phyloP scores from a whole-genome alignment of 2,797 vertebrate species.

The Danio kyathit region DNA sequence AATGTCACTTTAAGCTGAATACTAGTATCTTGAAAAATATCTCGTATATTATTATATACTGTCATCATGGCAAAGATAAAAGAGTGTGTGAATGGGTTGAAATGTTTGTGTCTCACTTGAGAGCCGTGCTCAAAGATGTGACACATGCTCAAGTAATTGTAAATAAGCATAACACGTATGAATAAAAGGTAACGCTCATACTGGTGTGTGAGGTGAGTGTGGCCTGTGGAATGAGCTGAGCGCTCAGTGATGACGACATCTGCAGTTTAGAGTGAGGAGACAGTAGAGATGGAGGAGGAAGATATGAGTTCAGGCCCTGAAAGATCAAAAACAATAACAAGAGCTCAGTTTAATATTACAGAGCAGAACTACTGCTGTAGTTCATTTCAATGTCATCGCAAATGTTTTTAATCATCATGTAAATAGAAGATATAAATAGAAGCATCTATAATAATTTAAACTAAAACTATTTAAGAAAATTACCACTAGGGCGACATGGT shows the following conservation, averaged over 20 bases:
- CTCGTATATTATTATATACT: too few species aligned
- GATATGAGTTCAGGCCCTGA: conserved; percentile 80
- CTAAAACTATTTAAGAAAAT: background rate
- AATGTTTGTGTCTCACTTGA: too few species aligned
- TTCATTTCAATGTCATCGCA: too few species aligned
- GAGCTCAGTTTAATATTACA: background rate
- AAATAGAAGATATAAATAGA: background rate
- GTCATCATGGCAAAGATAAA: too few species aligned
- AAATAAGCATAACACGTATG: too few species aligned
- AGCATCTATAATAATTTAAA: background rate
- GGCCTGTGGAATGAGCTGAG: conserved; percentile 78
- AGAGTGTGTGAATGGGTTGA: too few species aligned
- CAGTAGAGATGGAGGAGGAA: conserved; percentile 82
- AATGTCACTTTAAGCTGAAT: too few species aligned
- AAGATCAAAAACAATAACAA: conserved; percentile 32
- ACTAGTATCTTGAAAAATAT: too few species aligned
- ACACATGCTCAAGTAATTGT: background rate
- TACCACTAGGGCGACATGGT: too few species aligned
- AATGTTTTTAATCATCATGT: background rate
- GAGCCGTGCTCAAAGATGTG: background rate
- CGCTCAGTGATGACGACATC: conserved; percentile 70
- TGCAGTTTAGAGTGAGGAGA: conserved; percentile 85
- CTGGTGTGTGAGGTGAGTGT: conserved; percentile 74
- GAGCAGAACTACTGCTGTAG: background rate
- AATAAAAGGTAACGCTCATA: conserved; percentile 66